Evolutionary conservation across 2,113 vertebrate genomes (phyloP), one percentile per base, ranked within the genome.

Genomic region (Myotis davidii): DNA sequence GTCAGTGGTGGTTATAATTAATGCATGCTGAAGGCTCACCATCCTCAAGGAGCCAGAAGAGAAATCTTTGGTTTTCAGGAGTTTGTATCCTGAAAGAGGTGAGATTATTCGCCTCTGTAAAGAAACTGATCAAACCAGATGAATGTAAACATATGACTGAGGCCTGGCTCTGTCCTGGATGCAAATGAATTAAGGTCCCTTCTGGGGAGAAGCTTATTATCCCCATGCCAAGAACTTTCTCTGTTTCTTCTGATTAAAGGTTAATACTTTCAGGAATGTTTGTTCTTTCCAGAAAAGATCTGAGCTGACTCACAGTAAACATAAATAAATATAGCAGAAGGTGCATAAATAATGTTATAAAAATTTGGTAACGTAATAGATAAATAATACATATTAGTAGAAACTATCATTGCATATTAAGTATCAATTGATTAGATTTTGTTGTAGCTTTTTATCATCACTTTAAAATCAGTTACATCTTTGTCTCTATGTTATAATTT

Each of bases 91-190:
- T 42, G 25, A 85, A 69, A 91, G 48, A 81, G 17, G 32, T 70
- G 65, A 29, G 12, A 48, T 82, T 70, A 76, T 85, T 81, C 88
- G 72, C 17, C 14, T 8, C n/a, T 21, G 20, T 39, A 88, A 84
- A 78, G 76, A 96, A 93, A 73, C 4, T 48, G 16, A 70, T 70
- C 64, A 95, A 83, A 79, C 42, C 42, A 61, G 17, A 83, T 73
- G 27, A 9, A 34, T 23, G 27, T 61, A 45, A 67, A 42, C 12
- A 61, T 1, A 9, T 9, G 42, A 82, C 34, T 56, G 13, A 84
- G 23, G 59, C 65, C 48, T 50, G 69, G 16, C 9, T 21, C 1
- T 34, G 2, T 25, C 45, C 12, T 32, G 3, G 6, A 20, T 39
- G 17, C 17, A 82, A 82, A 79, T 84, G 20, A 74, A 67, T 65